Conservation (phyloP, 2,113 vertebrate species). For the Nettapus auritus region DNA sequence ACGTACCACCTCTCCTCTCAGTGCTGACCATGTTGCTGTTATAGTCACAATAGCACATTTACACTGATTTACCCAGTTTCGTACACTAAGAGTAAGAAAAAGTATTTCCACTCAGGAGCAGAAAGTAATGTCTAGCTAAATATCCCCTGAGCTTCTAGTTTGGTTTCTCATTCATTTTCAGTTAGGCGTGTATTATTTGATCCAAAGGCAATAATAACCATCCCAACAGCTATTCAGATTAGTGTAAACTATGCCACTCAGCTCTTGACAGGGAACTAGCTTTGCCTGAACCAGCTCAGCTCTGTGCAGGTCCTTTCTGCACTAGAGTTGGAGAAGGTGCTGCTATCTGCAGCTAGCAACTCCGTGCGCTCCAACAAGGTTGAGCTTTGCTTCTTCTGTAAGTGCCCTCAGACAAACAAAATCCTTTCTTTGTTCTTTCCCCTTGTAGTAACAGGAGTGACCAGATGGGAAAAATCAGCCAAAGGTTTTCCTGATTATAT, state of each 20-base stretch:
- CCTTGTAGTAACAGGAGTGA: constrained; percentile 17
- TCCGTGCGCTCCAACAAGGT: not conserved
- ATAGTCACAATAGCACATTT: not conserved
- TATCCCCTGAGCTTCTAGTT: not conserved
- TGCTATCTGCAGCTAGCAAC: not conserved
- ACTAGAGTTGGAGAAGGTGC: not conserved
- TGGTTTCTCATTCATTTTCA: not conserved
- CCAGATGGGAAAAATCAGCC: constrained; percentile 43
- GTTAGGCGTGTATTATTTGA: not conserved
- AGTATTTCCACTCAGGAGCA: not conserved
- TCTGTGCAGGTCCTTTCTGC: not conserved
- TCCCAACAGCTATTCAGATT: not conserved
- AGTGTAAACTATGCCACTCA: not conserved
- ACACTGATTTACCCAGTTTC: not conserved
- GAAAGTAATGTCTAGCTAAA: not conserved
- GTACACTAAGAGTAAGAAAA: not conserved
- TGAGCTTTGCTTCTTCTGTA: constrained; percentile 15
- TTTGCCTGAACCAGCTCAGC: not conserved
- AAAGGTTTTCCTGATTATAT: constrained; percentile 46
- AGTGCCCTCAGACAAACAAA: constrained; percentile 30
- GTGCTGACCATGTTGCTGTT: not conserved
- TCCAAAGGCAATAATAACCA: not conserved
- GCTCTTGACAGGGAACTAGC: not conserved
- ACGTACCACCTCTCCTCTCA: not conserved
- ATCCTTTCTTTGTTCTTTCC: constrained; percentile 14